Evolutionary conservation across 1,140 invertebrate species (phyloP).

Genomic region (Dermatophagoides farinae): DNA sequence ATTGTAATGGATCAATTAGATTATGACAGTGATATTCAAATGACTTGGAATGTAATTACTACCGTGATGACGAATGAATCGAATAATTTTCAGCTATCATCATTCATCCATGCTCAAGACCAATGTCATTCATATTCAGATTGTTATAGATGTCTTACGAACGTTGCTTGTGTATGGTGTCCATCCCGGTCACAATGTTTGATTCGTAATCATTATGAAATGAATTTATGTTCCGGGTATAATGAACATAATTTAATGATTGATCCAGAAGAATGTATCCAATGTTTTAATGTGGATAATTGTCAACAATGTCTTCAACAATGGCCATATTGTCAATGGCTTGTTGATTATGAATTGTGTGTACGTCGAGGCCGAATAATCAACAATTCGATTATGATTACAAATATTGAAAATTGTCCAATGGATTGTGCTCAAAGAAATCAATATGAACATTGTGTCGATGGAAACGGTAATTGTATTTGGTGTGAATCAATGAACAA

Average conservation of each 20-base stretch:
- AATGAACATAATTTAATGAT: too few species aligned
- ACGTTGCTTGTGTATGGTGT: constrained; percentile 77
- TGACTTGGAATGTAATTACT: constrained; percentile 13
- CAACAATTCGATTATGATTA: constrained; percentile 19
- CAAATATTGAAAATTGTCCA: constrained; percentile 21
- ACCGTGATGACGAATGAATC: not conserved
- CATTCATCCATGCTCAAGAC: not conserved
- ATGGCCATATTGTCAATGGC: constrained; percentile 63
- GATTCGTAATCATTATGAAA: too few species aligned
- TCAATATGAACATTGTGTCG: constrained; percentile 59
- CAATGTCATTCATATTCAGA: constrained; percentile 56
- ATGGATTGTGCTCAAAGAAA: constrained; percentile 32
- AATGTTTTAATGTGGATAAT: constrained; percentile 67
- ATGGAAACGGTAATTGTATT: constrained; percentile 63
- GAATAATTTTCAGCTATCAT: not conserved
- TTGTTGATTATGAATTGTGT: constrained; percentile 51
- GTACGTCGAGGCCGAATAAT: constrained; percentile 48
- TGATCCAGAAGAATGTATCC: constrained; percentile 53
- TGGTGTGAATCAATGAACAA: constrained; percentile 77
- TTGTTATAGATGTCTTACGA: too few species aligned
- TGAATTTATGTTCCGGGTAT: too few species aligned
- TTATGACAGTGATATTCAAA: constrained; percentile 16
- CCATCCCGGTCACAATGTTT: constrained; percentile 26
- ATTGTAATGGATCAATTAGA: constrained; percentile 6
- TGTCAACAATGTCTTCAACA: constrained; percentile 47